Conservation (phyloP, 2,888 invertebrate species). For the Philaethria dido region DNA sequence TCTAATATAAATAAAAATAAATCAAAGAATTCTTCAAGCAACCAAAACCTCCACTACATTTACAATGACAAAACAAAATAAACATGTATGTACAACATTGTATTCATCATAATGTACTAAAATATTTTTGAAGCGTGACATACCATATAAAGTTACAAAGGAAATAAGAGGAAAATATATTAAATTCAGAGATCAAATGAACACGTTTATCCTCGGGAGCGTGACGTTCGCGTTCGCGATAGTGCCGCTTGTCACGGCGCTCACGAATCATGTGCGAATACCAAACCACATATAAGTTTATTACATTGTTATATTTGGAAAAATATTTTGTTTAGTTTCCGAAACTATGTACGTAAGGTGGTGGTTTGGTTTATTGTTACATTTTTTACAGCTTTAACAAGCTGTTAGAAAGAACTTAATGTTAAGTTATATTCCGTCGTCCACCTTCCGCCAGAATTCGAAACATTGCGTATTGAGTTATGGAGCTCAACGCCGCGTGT, state of each 20-base stretch:
- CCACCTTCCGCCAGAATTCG: no score
- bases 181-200: constrained; percentile 39
- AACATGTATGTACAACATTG: constrained; percentile 11
- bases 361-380: background rate
- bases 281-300: constrained; percentile 30
- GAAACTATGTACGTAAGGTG: background rate
- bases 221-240: constrained; percentile 27
- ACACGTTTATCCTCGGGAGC: constrained; percentile 34
- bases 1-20: background rate
- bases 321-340: constrained; percentile 18
- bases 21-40: background rate
- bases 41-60: background rate
- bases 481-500: no score
- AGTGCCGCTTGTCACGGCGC: constrained; percentile 33
- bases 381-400: no score
- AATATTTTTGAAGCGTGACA: constrained; percentile 26
- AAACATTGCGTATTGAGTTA: no score
- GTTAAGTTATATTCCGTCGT: no score
- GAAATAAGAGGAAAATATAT: constrained; percentile 34
- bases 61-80: background rate
- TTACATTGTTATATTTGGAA: constrained; percentile 26
- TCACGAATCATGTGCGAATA: constrained; percentile 35
- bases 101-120: constrained; percentile 16
- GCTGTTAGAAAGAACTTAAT: no score
- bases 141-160: constrained; percentile 25